Base-by-base conservation (phyloP, 2,888 invertebrate genomes). In the Lasioglossum vierecki region DNA sequence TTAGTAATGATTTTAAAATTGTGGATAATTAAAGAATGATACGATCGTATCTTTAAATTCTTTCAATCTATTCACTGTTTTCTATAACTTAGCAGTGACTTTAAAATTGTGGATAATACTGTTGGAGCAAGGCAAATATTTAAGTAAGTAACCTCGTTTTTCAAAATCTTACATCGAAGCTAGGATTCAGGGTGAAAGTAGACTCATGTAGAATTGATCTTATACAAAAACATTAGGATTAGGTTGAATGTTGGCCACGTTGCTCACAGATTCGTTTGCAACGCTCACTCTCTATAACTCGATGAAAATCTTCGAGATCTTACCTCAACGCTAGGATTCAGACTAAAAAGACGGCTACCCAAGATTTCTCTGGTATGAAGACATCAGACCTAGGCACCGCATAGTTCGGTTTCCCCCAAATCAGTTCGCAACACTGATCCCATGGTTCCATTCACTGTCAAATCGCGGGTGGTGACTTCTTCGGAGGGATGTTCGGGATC, bases 401-500 rank as follows among this genome's bases (percentile, higher is more conserved):
- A n/a, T 57, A 57, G 57, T 4, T 11, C 57, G 11, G n/a, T n/a
- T 57, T n/a, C n/a, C n/a, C n/a, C n/a, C 9, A 4, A 57, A 57
- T 57, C n/a, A n/a, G n/a, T 57, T n/a, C n/a, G 57, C 57, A n/a
- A 57, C 57, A 9, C 11, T n/a, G 57, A 53, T 22, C 53, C n/a
- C n/a, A 9, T 11, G 30, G 30, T 63, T 30, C 30, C 15, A 22
- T 63, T 63, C 30, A 9, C 15, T 15, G 63, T 15, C 30, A 30
- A 63, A 63, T 63, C 63, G 15, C 26, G 63, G 15, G 26, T 26
- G 6, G 30, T 30, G 15, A 30, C 15, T 30, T 63, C 2, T 30
- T 30, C 30, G 22, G 30, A 15, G 63, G 15, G 30, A 63, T 63
- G 63, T 63, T 30, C 22, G 15, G 35, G 26, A 83, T 83, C 22